Base-by-base conservation (phyloP, 2,888 invertebrate genomes). In the Ptychoptera contaminata region DNA sequence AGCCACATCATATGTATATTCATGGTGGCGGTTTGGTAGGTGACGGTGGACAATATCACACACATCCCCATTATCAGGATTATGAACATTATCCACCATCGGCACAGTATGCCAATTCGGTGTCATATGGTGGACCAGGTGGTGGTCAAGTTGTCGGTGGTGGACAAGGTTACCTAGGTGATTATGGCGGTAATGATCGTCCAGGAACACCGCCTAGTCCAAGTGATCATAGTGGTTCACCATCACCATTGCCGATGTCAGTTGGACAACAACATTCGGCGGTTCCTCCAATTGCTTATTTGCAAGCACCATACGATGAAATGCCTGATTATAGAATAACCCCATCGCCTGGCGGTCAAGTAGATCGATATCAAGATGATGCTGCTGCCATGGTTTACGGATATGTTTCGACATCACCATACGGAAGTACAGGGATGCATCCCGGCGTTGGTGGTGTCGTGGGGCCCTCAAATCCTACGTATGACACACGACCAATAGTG, bases 351-450 rank as follows among this genome's bases (percentile, higher is more conserved):
- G 76, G 75, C 37, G 72, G 66, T 40, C 68, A 68, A 10, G 67
- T 74, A 49, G 79, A 79, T 57, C 73, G 76, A 55, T 79, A 77
- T 50, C 66, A 67, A 55, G 77, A 78, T 52, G 77, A 78, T 53
- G 67, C 73, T 39, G 56, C 61, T 4, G 45, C 49, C 6, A 69
- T 77, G 44, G 73, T 77, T 40, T 79, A 77, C 53, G 77, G 77
- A 46, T 79, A 73, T 56, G 75, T 76, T 31, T 73, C 77, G 45
- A 76, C 76, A 50, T 72, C 74, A 40, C 76, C 74, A 16, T 77
- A 77, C 53, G 74, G 74, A 38, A 69, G 70, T 10, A 69, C 65
- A 30, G 57, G 57, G 31, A 16, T 35, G 23, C 23, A 23, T 23
- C 23, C 23, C n/a, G 44, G 38, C 31, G 46, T 45, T 34, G 47